Base-by-base conservation (phyloP, 2,113 vertebrate species). In the Plectropomus leopardus region DNA sequence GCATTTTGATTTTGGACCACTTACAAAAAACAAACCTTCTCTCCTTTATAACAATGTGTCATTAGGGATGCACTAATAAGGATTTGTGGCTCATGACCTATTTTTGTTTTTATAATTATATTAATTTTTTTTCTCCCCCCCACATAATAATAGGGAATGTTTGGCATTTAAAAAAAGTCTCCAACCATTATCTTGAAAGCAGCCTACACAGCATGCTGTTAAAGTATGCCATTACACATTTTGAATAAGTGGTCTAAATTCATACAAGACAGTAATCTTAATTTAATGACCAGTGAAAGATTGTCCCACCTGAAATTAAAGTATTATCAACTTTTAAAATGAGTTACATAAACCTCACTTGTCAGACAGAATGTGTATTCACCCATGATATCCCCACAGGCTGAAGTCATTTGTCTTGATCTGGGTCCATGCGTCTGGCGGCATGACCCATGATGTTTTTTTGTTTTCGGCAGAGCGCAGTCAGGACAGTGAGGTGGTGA, bases 401-500 rank as follows among this genome's bases (percentile, higher is more conserved):
- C 17, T 72, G 21, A 55, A 72, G 26, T 57, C 16, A 64, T 79
- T 50, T 66, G 7, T 47, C 11, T 72, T 23, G 7, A 7, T 48
- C 30, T 67, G 45, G 30, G 58, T 47, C 58, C 48, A 21, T 71
- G 53, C 75, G 75, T 23, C 63, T 50, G 66, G 53, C 65, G 13
- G 75, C 66, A 66, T 83, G 74, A 87, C 67, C 80, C 82, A 60
- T 89, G n/a, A 21, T 92, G 61, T 85, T 75, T 78, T 75, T 75
- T 69, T 71, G 76, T 85, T 84, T 87, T 84, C n/a, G 80, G 58
- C 94, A 99, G 98, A 99, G 74, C 96, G 97, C 88, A 99, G 98
- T 92, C 98, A 98, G 94, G 98, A 99, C 92, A 99, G 98, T 76
- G 96, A 96, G 23, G 96, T 96, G 3, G 96, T 97, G 21, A 93